Evolutionary conservation across 2,113 vertebrate species (phyloP), one percentile per base, ranked within the genome.

Genomic region (Pipra filicauda): DNA sequence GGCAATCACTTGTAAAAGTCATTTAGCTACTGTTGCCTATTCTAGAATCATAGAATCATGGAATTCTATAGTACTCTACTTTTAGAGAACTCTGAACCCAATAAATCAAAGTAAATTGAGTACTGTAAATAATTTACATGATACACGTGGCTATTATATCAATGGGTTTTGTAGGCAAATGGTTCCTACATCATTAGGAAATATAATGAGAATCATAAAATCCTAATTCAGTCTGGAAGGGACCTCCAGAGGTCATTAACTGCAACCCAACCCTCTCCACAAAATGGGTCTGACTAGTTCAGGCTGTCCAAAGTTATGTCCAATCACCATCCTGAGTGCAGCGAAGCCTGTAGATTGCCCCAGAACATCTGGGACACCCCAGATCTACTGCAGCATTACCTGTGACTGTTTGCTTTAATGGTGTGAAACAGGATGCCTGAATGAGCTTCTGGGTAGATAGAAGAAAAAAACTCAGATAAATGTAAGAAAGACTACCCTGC

Each of bases 121-220:
- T 59, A 27, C 8, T n/a, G 2, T 39, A 64, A 85, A 46, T n/a
- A 65, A 58, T 70, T 70, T n/a, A 11, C 20, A 4, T 89, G 51
- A 90, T 87, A 27, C 8, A 46, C 20, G 8, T 35, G 3, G 10
- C 22, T 61, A 75, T 88, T 89, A 28, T 71, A 26, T 57, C 44
- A 70, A 72, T 94, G 89, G 66, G 77, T 96, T 82, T 57, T 57
- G 69, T 83, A 51, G 81, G 80, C 49, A 43, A 96, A 96, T 89
- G 82, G 70, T 95, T 85, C 14, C 39, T 80, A 64, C 33, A 49
- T 94, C 12, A 87, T 88, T 37, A 71, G 91, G 61, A 46, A 87
- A 83, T 58, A 78, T 15, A 39, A 0, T 46, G 54, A 88, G 58
- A 82, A 57, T 15, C 17, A 39, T 27, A 81, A 65, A 91, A 59